These are phyloP conservation scores for Noctua janthina DNA, from an alignment of 2,888 invertebrate species.

Conservation along the genomic window DNA sequence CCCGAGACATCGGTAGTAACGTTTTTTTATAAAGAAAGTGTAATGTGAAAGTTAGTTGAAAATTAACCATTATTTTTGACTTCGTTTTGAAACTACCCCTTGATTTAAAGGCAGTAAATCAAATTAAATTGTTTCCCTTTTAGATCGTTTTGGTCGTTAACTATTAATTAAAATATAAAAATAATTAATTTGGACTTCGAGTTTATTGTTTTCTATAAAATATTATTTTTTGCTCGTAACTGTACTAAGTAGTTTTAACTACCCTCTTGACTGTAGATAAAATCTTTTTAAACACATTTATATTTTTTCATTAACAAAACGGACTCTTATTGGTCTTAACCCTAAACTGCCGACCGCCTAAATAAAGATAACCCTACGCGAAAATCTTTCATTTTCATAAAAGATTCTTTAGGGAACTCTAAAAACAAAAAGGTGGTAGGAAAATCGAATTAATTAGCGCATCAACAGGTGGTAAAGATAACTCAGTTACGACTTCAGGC, in stretches of 20 bases:
- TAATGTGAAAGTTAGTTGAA: slow-evolving; percentile 43
- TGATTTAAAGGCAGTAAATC: slow-evolving; percentile 45
- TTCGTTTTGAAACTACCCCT: slow-evolving; percentile 31
- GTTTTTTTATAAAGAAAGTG: slow-evolving; percentile 56
- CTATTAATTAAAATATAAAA: slow-evolving; percentile 56
- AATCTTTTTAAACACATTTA: background rate
- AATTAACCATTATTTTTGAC: slow-evolving; percentile 30
- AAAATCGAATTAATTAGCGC: slow-evolving; percentile 87
- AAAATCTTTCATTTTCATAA: slow-evolving; percentile 32
- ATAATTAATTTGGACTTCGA: slow-evolving; percentile 31
- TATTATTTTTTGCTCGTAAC: background rate
- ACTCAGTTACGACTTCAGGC: slow-evolving; percentile 79
- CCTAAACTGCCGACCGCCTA: slow-evolving; percentile 14
- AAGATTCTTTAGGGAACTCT: slow-evolving; percentile 66
- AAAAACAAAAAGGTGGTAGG: slow-evolving; percentile 72
- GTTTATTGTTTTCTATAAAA: slow-evolving; percentile 32
- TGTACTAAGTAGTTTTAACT: background rate
- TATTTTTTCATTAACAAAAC: background rate
- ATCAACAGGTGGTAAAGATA: slow-evolving; percentile 87
- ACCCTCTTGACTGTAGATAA: background rate
- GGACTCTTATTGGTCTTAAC: slow-evolving; percentile 24
- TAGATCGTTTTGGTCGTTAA: slow-evolving; percentile 44
- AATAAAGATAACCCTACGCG: slow-evolving; percentile 24
- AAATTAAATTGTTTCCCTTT: slow-evolving; percentile 58
- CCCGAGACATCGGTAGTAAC: slow-evolving; percentile 61